Percentiles rank a stretch among this genome's conserved stretches.
These are phyloP conservation scores for Neopelma chrysocephalum DNA, from an alignment of 2,797 vertebrate species.

Conservation along the genomic window DNA sequence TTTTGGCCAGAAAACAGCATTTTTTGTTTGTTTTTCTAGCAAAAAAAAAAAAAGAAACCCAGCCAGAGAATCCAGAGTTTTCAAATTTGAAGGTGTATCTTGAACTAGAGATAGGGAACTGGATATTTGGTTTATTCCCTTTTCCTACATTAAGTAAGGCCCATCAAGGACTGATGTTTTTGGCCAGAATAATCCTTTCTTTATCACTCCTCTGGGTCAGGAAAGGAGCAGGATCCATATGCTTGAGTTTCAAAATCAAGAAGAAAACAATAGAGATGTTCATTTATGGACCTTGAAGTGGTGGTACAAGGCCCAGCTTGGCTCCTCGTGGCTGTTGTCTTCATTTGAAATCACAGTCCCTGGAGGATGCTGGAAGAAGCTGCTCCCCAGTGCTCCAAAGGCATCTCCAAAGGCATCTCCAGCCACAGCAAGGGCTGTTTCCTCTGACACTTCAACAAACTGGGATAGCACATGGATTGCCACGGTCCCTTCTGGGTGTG, in stretches of 20 bases:
- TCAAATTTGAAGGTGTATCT: slow-evolving; percentile 35
- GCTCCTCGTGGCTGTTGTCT: not conserved
- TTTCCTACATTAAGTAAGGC: slow-evolving; percentile 10
- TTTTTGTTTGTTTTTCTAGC: slow-evolving; percentile 30
- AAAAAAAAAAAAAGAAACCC: not conserved
- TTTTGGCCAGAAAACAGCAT: slow-evolving; percentile 33
- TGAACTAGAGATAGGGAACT: not conserved
- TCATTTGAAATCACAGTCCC: not conserved
- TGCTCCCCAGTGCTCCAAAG: not conserved
- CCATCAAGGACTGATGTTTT: not conserved
- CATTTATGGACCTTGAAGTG: not conserved
- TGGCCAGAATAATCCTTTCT: not conserved
- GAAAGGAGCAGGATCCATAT: not conserved
- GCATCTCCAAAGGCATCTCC: not conserved
- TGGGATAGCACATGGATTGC: slow-evolving; percentile 9
- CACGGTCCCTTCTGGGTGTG: slow-evolving; percentile 36
- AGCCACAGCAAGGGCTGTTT: not conserved
- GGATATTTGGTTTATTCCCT: not conserved
- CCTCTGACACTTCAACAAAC: not conserved
- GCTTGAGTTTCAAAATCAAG: not conserved
- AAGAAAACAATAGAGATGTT: not conserved
- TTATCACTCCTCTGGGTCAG: not conserved
- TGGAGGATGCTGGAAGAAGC: not conserved
- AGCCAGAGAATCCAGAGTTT: not conserved
- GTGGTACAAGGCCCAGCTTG: not conserved